Evolutionary conservation across 2,113 vertebrate genomes (phyloP).

Genomic region (Maccullochella peelii): DNA sequence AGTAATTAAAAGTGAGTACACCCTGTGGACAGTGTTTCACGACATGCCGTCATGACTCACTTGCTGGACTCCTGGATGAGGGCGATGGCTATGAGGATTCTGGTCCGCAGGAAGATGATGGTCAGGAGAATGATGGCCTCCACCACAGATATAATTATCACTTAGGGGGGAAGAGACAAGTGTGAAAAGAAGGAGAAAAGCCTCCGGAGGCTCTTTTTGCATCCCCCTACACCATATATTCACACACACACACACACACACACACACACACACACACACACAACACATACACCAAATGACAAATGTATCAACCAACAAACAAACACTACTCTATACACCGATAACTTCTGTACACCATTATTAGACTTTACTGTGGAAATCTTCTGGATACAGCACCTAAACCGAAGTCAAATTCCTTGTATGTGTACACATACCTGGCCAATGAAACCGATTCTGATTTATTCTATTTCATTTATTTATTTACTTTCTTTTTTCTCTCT

Average conservation of each 20-base stretch:
- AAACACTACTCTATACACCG: background rate
- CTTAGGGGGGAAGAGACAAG: slow-evolving; percentile 55
- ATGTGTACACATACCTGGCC: too few relatives aligned
- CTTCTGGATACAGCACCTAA: background rate
- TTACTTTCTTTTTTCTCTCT: too few relatives aligned
- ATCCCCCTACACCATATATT: background rate
- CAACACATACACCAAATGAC: too few relatives aligned
- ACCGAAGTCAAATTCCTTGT: too few relatives aligned
- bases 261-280: too few relatives aligned
- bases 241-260: too few relatives aligned
- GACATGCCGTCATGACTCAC: slow-evolving; percentile 70
- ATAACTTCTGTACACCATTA: background rate
- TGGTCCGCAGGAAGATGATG: slow-evolving; percentile 88
- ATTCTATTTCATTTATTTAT: background rate
- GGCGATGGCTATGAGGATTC: slow-evolving; percentile 90
- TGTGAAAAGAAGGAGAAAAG: background rate
- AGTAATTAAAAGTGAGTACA: background rate
- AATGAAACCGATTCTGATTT: too few relatives aligned
- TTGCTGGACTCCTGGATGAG: slow-evolving; percentile 92
- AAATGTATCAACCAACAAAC: too few relatives aligned
- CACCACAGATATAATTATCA: slow-evolving; percentile 86
- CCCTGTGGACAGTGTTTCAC: background rate
- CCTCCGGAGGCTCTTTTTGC: background rate
- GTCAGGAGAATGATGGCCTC: slow-evolving; percentile 87
- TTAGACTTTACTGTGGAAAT: background rate